Evolutionary conservation across 1,140 invertebrate genomes (phyloP), one percentile per base, ranked within the genome.

Genomic region (Odontomachus brunneus): DNA sequence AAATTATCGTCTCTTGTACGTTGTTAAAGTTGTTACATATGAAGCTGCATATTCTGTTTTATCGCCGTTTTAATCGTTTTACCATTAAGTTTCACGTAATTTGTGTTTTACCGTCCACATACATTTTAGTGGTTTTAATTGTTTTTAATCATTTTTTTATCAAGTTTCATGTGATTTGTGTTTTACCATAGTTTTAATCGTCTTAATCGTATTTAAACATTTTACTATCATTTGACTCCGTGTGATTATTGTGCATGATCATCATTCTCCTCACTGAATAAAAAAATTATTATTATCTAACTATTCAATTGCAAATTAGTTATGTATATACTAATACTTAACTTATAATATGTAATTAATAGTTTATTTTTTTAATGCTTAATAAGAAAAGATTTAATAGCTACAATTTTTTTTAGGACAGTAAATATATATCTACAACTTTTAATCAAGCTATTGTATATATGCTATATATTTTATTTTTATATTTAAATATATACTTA

Each of bases 191-290:
- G n/a, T n/a, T n/a, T n/a, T n/a, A n/a, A n/a, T n/a, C n/a, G n/a
- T n/a, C n/a, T n/a, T n/a, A n/a, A n/a, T n/a, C n/a, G n/a, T n/a
- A n/a, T n/a, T n/a, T n/a, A n/a, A n/a, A n/a, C n/a, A n/a, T n/a
- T n/a, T n/a, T n/a, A n/a, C n/a, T n/a, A n/a, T n/a, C n/a, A n/a
- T n/a, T n/a, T n/a, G n/a, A n/a, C n/a, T n/a, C n/a, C n/a, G n/a
- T n/a, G n/a, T n/a, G n/a, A 62, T 62, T 74, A 33, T 85, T 72
- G 75, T 69, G 63, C 81, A 24, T 83, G 65, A 26, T 87, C 73
- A 51, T 88, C 89, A 71, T 83, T 82, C 44, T 86, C 71, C 74
- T 90, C 83, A 17, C 90, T 90, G 66, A 17, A 89, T 84, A 84
- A 65, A 82, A n/a, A 75, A 67, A 60, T 51, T 48, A 60, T 38